Conservation (phyloP, 1,140 invertebrate genomes). For the Ladona fulva region DNA sequence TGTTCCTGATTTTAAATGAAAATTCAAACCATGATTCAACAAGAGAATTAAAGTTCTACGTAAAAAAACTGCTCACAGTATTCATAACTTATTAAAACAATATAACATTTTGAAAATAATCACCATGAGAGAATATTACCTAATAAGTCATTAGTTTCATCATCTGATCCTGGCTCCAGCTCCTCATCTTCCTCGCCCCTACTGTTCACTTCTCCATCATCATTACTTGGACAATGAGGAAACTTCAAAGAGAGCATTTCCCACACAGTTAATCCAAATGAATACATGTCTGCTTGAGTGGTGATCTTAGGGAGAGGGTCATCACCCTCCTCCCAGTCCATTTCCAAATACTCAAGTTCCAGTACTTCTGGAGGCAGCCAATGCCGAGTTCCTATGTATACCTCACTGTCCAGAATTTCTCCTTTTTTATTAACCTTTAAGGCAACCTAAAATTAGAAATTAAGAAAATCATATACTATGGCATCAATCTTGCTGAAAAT, state of each 20-base stretch:
- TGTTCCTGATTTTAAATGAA: conserved; percentile 33
- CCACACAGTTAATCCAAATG: conserved; percentile 66
- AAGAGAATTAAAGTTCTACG: too few relatives aligned
- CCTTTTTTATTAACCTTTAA: not conserved
- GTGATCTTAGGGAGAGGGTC: conserved; percentile 31
- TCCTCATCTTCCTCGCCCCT: too few relatives aligned
- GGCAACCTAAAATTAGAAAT: not conserved
- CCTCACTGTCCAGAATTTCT: conserved; percentile 40
- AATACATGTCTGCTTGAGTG: conserved; percentile 68
- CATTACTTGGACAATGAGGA: conserved; percentile 41
- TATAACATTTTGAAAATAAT: too few relatives aligned
- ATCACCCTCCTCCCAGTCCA: conserved; percentile 12
- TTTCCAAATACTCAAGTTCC: conserved; percentile 29
- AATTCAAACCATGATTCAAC: not conserved
- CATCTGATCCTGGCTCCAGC: too few relatives aligned
- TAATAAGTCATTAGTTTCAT: too few relatives aligned
- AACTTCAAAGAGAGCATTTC: conserved; percentile 66
- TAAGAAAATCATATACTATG: not conserved
- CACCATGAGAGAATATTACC: too few relatives aligned
- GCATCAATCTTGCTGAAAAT: too few relatives aligned
- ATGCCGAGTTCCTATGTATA: conserved; percentile 55
- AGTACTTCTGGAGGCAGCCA: conserved; percentile 73
- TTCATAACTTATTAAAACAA: too few relatives aligned
- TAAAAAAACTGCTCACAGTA: too few relatives aligned
- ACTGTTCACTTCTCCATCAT: not conserved